Base-by-base conservation (phyloP, 1,140 invertebrate species). In the Penaeus indicus region DNA sequence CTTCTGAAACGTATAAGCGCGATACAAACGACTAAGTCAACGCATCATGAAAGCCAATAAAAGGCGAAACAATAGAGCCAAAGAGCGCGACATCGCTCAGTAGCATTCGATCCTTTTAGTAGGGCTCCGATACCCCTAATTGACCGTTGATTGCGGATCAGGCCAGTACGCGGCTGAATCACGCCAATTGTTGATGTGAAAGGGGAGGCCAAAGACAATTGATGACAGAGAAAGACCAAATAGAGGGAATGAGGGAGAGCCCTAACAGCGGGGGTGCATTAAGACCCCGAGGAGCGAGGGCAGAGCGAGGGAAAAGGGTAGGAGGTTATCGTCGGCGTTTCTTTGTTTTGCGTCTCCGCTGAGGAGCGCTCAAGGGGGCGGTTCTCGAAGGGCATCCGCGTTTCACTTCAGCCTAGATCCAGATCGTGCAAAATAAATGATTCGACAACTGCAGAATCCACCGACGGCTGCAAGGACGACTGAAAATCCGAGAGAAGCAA, bases 61-160 rank as follows among this genome's bases (percentile, higher is more conserved):
- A 42, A 25, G 27, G 38, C 62, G 64, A 84, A 84, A 84, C 82
- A 84, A 84, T 84, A 47, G 82, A 84, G 21, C 54, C 82, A 84
- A 84, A 84, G 64, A 64, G 42, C 27, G 82, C 62, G 47, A 84
- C 62, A 64, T 42, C 82, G 82, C 63, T 67, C 82, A 69, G 82
- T 84, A 69, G 77, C 60, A 10, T 78, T 78, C 25, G 84, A 85
- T 85, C 84, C 84, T 77, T 85, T 85, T 85, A 85, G 72, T 61
- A 72, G 84, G 69, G 84, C 84, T 85, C 38, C 75, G 84, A 85
- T 85, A 85, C 84, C 84, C 84, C 84, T 85, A 85, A 85, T 85
- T 85, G 84, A 78, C 84, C 84, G 84, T 78, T 85, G 69, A 85
- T 85, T 77, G 69, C 69, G 84, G 84, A 84, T 84, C 82, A 78